phyloP scores from a whole-genome alignment of 2,888 invertebrate species.

The Agriopis aurantiaria region DNA sequence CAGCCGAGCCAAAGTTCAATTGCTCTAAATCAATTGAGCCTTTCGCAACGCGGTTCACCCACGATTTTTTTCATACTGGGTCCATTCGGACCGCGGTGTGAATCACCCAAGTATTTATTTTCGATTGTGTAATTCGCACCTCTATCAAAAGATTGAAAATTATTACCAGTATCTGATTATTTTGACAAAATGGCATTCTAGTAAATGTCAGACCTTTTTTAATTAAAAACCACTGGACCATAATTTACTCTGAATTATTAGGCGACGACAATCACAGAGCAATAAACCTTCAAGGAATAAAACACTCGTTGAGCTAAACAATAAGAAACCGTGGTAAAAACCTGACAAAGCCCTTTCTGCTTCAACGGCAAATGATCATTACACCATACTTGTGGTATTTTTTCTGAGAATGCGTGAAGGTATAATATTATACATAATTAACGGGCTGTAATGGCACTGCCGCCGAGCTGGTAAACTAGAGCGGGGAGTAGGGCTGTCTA shows the following conservation, averaged over 20 bases:
- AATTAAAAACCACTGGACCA: neutral
- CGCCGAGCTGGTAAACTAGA: neutral
- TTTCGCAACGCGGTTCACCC: too few species aligned
- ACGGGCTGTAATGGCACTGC: neutral
- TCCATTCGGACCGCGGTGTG: too few species aligned
- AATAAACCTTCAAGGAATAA: neutral
- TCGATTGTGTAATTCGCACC: too few species aligned
- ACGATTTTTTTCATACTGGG: too few species aligned
- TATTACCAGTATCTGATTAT: too few species aligned
- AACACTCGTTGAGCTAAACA: slow-evolving; percentile 13
- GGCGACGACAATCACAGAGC: neutral
- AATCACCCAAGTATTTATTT: too few species aligned
- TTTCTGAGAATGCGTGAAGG: slow-evolving; percentile 9
- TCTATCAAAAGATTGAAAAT: too few species aligned
- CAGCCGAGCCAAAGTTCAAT: too few species aligned
- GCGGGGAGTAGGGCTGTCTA: neutral
- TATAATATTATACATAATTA: neutral
- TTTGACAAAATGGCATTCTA: too few species aligned
- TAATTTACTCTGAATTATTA: neutral
- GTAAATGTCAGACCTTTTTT: too few species aligned
- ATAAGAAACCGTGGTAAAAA: slow-evolving; percentile 23
- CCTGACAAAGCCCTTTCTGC: slow-evolving; percentile 26
- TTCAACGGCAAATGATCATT: slow-evolving; percentile 8
- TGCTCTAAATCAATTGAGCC: too few species aligned
- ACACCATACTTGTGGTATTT: slow-evolving; percentile 13